These are phyloP conservation scores for Hypsopygia costalis DNA, from an alignment of 2,888 invertebrate species.

Conservation along the genomic window DNA sequence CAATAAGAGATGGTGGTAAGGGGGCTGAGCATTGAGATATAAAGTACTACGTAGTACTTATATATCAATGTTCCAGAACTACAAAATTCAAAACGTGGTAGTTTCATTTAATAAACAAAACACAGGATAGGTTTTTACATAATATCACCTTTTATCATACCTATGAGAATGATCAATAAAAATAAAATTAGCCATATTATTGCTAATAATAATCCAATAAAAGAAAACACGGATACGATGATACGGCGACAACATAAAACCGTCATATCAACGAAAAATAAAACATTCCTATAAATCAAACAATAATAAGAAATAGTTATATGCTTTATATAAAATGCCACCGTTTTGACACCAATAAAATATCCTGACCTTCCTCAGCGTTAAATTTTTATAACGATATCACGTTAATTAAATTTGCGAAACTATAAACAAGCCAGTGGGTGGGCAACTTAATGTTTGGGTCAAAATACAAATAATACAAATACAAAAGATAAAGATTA, in stretches of 20 bases:
- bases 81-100: too few species aligned
- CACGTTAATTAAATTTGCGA: conserved; percentile 29
- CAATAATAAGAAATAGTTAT: conserved; percentile 2
- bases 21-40: too few species aligned
- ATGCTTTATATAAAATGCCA: conserved; percentile 7
- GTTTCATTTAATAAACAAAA: too few species aligned
- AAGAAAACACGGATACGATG: neutral
- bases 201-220: too few species aligned
- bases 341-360: conserved; percentile 12
- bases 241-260: conserved; percentile 3
- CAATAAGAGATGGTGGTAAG: too few species aligned
- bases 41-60: too few species aligned
- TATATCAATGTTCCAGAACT: too few species aligned
- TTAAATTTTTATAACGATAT: conserved; percentile 3
- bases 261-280: conserved; percentile 6
- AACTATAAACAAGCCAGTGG: conserved; percentile 28
- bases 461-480: neutral
- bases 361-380: conserved; percentile 16
- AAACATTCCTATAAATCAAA: conserved; percentile 1
- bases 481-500: neutral
- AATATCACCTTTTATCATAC: too few species aligned
- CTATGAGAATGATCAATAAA: too few species aligned
- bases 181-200: too few species aligned
- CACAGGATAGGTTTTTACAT: too few species aligned
- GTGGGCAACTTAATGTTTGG: conserved; percentile 29